These are phyloP conservation scores for Chelidonichthys spinosus DNA, from an alignment of 2,797 vertebrate species.

Conservation along the genomic window DNA sequence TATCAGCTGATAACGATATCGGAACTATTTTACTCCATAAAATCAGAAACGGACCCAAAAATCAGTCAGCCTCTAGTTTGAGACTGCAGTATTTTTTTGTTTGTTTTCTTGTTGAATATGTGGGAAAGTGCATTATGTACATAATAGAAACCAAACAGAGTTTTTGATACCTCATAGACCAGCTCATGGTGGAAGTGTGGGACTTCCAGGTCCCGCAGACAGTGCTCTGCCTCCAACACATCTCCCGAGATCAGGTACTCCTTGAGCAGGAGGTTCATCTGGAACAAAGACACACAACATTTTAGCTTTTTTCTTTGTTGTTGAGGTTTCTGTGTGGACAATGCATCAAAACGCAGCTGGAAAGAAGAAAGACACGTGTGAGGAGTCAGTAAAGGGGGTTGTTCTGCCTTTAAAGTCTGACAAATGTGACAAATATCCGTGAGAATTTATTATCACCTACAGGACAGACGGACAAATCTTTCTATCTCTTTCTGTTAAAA, in stretches of 20 bases:
- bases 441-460: not conserved
- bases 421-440: not conserved
- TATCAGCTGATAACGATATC: no score
- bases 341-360: not conserved
- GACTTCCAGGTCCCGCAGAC: constrained; percentile 89
- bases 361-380: not conserved
- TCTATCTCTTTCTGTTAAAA: not conserved
- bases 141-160: not conserved
- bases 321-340: not conserved
- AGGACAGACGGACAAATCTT: not conserved
- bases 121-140: not conserved
- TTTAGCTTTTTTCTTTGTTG: not conserved
- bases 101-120: not conserved
- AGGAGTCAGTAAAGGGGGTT: not conserved
- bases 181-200: constrained; percentile 93
- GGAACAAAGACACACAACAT: constrained; percentile 41
- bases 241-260: constrained; percentile 90
- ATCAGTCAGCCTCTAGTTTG: no score
- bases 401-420: not conserved
- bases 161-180: constrained; percentile 87
- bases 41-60: no score
- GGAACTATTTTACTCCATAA: no score
- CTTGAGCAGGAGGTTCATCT: constrained; percentile 92
- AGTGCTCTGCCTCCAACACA: constrained; percentile 86
- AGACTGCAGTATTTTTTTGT: not conserved